Evolutionary conservation across 2,888 invertebrate species (phyloP), one percentile per base, ranked within the genome.

Genomic region (Glyphotaelius pellucidus): DNA sequence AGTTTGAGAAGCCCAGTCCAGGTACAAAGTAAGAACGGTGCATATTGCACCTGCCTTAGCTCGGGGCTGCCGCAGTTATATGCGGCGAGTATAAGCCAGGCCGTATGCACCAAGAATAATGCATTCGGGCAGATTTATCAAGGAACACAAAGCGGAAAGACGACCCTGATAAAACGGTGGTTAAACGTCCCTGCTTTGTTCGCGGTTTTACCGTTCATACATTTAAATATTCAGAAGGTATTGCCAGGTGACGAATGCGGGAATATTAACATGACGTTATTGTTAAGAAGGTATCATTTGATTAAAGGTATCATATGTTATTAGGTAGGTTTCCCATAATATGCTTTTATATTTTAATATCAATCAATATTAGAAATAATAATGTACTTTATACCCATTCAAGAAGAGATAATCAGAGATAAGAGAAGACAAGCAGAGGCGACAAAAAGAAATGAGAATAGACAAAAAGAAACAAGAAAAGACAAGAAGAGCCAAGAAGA

Each of bases 11-110:
- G 47, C 86, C 30, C 86, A 12, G 47, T 7, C n/a, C 0, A 32
- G 25, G 83, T 12, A 67, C 19, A 25, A 25, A 25, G 67, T 67
- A 67, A 67, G 67, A 67, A 67, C 83, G 14, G 42, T 35, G 86
- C 47, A 86, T 86, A 86, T 86, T 86, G 86, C 86, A 86, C 86
- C 86, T 86, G 86, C 86, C 86, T 38, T 86, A 30, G 38, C 86
- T 42, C 30, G 3, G 30, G 86, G 86, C 86, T 47, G 86, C 30
- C 15, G 86, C 42, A 86, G 86, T 38, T 47, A 30, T 67, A 67
- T 67, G 67, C 67, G 9, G 25, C 25, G 25, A 67, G 7, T 67
- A n/a, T 30, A 42, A n/a, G 86, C 38, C 42, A 86, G 35, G 47
- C 42, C 30, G n/a, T 30, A 83, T 83, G 42, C n/a, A 47, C 86